Evolutionary conservation across 2,113 vertebrate genomes (phyloP).

Genomic region (Oreochromis aureus): DNA sequence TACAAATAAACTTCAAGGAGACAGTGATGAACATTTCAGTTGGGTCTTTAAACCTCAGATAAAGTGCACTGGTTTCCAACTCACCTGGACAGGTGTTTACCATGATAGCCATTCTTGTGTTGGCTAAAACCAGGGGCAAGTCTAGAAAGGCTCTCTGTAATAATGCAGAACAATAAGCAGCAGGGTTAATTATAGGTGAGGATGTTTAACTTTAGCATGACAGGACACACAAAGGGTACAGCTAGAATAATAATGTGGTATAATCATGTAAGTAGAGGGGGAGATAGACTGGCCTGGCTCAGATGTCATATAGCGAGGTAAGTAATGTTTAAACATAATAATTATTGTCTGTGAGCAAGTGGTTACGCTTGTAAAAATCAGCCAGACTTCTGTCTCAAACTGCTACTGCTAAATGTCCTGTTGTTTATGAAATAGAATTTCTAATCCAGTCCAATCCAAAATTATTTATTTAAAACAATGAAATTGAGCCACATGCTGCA

Average conservation of each 20-base stretch:
- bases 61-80: not conserved
- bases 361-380: not conserved
- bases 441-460: not conserved
- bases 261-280: conserved; percentile 48
- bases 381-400: not conserved
- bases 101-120: not conserved
- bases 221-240: conserved; percentile 17
- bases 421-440: not conserved
- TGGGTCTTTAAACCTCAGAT: not conserved
- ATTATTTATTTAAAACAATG: not conserved
- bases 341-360: conserved; percentile 11
- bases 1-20: not conserved
- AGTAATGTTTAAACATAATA: conserved; percentile 10
- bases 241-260: conserved; percentile 44
- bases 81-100: conserved; percentile 49
- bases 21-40: conserved; percentile 6
- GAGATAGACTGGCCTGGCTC: not conserved
- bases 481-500: not conserved
- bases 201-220: conserved; percentile 25
- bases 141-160: conserved; percentile 2
- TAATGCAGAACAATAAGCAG: conserved; percentile 33
- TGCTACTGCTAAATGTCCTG: not conserved
- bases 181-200: conserved; percentile 39
- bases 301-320: conserved; percentile 7
- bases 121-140: not conserved